Base-by-base conservation (phyloP, 2,113 vertebrate species). In the Anoura caudifer region DNA sequence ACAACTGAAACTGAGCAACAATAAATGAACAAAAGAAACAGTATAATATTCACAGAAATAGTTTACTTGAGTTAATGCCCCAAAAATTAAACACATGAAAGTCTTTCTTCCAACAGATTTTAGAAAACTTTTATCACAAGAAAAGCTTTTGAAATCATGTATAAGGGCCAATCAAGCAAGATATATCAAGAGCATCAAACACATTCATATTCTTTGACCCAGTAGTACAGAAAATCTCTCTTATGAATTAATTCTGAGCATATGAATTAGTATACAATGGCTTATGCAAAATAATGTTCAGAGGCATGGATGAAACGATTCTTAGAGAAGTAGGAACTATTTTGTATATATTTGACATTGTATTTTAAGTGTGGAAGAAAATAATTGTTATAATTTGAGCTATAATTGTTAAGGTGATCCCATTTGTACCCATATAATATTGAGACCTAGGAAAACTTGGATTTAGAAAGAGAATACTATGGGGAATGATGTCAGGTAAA, bases 111-210 rank as follows among this genome's bases (percentile, higher is more conserved):
- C 76, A 65, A 45, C 19, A 72, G 16, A 86, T 67, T 91, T 93
- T 73, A 77, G 36, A 90, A 95, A 94, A 87, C 52, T 84, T 4
- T 11, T 19, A 92, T 85, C 47, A 77, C n/a, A 94, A 90, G 45
- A 84, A 36, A 72, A 28, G 0, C 3, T 87, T 63, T 52, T 50
- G 89, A 93, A 90, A 45, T 86, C 45, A 96, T 92, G 61, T 77
- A 16, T 86, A 92, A 86, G 24, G 22, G 38, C 17, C 1, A 94
- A 77, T 85, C 81, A 77, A 50, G 4, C 12, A 87, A 45, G 12
- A 28, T 43, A 80, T 47, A 72, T 76, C 26, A 91, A 95, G 4
- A 91, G 2, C 7, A 89, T 91, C 5, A 93, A 67, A 86, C 10
- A 56, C 84, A 90, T 41, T 63, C 7, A 79, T n/a, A 36, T 4